Conservation (phyloP, 2,797 vertebrate genomes). For the Coregonus ussuriensis region DNA sequence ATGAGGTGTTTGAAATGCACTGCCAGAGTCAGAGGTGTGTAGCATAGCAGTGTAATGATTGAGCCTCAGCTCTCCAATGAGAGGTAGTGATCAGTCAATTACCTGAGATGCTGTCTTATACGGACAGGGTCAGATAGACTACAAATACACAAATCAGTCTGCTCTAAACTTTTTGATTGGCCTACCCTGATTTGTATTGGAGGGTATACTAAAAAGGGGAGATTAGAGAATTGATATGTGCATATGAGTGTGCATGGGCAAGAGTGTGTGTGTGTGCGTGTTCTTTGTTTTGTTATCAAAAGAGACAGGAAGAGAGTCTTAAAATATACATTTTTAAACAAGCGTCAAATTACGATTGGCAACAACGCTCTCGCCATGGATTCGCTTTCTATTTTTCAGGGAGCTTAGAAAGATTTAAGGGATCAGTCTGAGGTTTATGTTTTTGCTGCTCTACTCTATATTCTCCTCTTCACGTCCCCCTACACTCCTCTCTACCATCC, state of each 20-base stretch:
- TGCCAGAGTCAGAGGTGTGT: constrained; percentile 50
- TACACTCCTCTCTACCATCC: background rate
- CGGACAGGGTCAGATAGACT: constrained; percentile 40
- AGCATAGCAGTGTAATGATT: constrained; percentile 64
- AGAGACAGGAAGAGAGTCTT: background rate
- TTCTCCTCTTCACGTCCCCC: constrained; percentile 47
- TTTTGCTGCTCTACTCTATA: constrained; percentile 58
- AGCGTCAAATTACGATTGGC: constrained; percentile 40
- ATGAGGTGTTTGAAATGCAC: constrained; percentile 57
- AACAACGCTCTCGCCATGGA: constrained; percentile 43
- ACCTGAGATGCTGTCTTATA: constrained; percentile 54
- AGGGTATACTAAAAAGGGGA: background rate
- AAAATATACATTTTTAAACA: constrained; percentile 39
- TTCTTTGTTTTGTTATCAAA: background rate
- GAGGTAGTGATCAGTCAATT: constrained; percentile 66
- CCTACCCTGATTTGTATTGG: constrained; percentile 6
- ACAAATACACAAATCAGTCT: constrained; percentile 50
- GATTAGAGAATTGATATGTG: background rate
- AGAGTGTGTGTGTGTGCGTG: constrained; percentile 15
- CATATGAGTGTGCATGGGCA: background rate
- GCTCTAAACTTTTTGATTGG: constrained; percentile 15
- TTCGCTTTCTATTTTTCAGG: constrained; percentile 60
- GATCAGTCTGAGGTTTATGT: constrained; percentile 65
- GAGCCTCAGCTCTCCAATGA: constrained; percentile 65
- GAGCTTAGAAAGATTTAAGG: constrained; percentile 67